Evolutionary conservation across 2,113 vertebrate genomes (phyloP), one percentile per base, ranked within the genome.

Genomic region (Anthoscopus minutus): DNA sequence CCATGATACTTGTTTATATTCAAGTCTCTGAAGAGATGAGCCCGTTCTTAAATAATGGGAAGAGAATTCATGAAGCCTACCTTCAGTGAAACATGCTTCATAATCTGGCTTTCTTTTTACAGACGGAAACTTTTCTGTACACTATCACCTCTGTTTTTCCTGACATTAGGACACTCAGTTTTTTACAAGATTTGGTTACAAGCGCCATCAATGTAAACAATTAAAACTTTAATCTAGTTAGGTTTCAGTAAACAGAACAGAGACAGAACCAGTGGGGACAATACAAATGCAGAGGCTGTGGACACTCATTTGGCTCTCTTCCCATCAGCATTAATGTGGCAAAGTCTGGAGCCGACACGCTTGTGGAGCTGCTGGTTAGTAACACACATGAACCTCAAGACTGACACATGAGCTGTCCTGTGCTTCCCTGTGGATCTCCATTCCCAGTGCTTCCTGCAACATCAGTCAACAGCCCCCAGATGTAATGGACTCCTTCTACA

Each of bases 181-280:
- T 91, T 60, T 57, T 69, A 76, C 69, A 94, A 71, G 60, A 92
- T 71, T 95, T 92, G 79, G n/a, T 93, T 81, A 93, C 51, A 86
- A 94, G 81, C 60, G 78, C 79, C 85, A 74, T 24, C 13, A 78
- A 38, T 81, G 82, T 86, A 96, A 96, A 95, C 90, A 83, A 92
- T 53, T 22, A 60, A 74, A 96, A 37, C 24, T 66, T 94, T 42
- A 8, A 45, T 84, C 89, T 71, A 74, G 12, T 66, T 64, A 86
- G 48, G 17, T 71, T 71, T 71, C 69, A 81, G 58, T 70, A 92
- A 93, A 86, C 35, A 88, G 38, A 71, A 88, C 20, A 66, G 21
- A 70, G 33, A 77, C 40, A 77, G 77, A 91, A 82, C 14, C 89
- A 80, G 19, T 11, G 62, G 23, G 53, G 38, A 66, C 40, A 48